Percentiles rank a stretch among this genome's conserved stretches.
Conservation (phyloP, 2,113 vertebrate species). For the Peucedramus taeniatus region DNA sequence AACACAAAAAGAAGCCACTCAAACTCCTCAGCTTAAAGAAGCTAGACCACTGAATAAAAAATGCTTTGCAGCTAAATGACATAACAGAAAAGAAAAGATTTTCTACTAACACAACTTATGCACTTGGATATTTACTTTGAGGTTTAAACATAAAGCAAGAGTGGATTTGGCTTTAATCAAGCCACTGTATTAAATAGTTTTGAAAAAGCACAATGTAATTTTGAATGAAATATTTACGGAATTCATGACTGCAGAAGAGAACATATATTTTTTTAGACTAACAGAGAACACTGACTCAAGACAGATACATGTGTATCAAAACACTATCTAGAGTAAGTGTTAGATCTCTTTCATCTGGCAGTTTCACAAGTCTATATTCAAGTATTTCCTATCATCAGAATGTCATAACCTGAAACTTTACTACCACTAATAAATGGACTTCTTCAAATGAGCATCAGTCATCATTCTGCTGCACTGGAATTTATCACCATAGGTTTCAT, state of each 20-base stretch:
- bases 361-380: not conserved
- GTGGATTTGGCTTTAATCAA: not conserved
- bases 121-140: not conserved
- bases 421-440: not conserved
- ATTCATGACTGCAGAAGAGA: conserved; percentile 37
- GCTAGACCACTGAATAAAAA: conserved; percentile 41
- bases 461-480: not conserved
- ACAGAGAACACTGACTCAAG: not conserved
- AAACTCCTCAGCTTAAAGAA: conserved; percentile 66
- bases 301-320: not conserved
- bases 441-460: not conserved
- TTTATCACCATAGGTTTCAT: not conserved
- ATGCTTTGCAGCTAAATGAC: conserved; percentile 33
- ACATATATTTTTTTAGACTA: conserved; percentile 3
- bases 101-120: not conserved
- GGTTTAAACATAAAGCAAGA: not conserved
- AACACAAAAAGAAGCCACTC: conserved; percentile 66
- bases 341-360: not conserved
- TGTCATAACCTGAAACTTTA: not conserved
- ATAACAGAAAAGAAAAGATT: not conserved
- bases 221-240: conserved; percentile 27
- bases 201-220: not conserved
- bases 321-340: not conserved
- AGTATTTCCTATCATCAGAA: not conserved
- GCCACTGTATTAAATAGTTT: not conserved